These are phyloP conservation scores for Pipa parva DNA, from an alignment of 2,113 vertebrate genomes.

Conservation along the genomic window DNA sequence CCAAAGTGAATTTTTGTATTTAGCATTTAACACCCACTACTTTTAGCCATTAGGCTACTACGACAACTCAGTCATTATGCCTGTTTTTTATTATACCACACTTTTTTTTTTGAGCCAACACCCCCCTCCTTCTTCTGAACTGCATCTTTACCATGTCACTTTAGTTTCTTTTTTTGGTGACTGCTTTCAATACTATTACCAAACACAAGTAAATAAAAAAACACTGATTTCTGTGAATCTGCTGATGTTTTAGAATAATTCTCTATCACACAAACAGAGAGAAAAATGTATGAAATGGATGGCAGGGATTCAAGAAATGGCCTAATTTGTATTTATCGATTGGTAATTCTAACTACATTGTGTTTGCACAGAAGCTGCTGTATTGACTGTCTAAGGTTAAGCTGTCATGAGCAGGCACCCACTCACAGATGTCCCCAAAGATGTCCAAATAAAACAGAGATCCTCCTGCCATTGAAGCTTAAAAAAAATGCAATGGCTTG, in stretches of 20 bases:
- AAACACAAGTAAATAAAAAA: too few species aligned
- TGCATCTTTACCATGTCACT: too few species aligned
- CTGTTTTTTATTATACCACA: too few species aligned
- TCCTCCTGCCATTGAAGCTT: slow-evolving; percentile 23
- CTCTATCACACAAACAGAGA: background rate
- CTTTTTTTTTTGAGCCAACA: too few species aligned
- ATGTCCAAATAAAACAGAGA: slow-evolving; percentile 42
- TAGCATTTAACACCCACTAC: too few species aligned
- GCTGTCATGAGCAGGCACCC: slow-evolving; percentile 40
- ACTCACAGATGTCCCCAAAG: slow-evolving; percentile 42
- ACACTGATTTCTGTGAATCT: slow-evolving; percentile 2
- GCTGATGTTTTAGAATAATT: background rate
- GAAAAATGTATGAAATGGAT: slow-evolving; percentile 8
- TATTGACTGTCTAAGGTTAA: slow-evolving; percentile 41
- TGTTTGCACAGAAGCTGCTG: slow-evolving; percentile 40
- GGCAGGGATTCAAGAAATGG: slow-evolving; percentile 37
- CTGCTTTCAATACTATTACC: too few species aligned
- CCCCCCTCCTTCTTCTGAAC: too few species aligned
- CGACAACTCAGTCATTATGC: too few species aligned
- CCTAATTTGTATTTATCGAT: slow-evolving; percentile 39
- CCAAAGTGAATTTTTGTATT: too few species aligned
- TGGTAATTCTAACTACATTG: slow-evolving; percentile 35
- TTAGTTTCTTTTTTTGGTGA: too few species aligned
- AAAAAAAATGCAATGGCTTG: slow-evolving; percentile 39
- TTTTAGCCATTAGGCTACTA: too few species aligned